Base-by-base conservation (phyloP, 2,797 vertebrate genomes). In the Galago senegalensis region DNA sequence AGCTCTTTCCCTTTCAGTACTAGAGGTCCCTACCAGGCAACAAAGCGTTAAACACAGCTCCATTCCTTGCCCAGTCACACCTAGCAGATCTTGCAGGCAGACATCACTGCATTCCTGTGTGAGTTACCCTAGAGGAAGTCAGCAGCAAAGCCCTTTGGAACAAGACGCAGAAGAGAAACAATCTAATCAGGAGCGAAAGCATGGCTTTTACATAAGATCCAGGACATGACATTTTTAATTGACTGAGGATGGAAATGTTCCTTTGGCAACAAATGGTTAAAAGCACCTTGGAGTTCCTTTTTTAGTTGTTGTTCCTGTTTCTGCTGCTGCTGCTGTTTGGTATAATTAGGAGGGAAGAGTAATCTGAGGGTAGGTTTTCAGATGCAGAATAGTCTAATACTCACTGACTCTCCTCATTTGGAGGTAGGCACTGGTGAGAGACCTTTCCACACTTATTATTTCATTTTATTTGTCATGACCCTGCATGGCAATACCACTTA, bases 281-380 rank as follows among this genome's bases (percentile, higher is more conserved):
- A 69, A 67, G 61, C 17, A 29, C 20, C 56, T 73, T 37, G 6
- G 75, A 37, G 63, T 9, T 11, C 16, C 18, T 60, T 89, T 18
- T 61, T 8, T 61, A 17, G 69, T 10, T 79, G 67, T 40, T 53
- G 65, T 18, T 18, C 31, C 31, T n/a, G 29, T 58, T 49, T 53
- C 61, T n/a, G 21, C 53, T 3, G 31, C 61, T 34, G 23, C 53
- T 21, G 5, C 40, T 0, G 0, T 60, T 91, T 85, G 84, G 12
- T 65, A 43, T 73, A 96, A 95, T 18, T 93, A 87, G 49, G 73
- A 83, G 93, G 46, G 63, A 80, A 92, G 75, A 91, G 25, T 63
- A 69, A 94, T 75, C 18, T 65, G 94, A 87, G 70, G 43, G 3
- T 1, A 89, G 67, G 65, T 56, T 96, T 88, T 60, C 85, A 90